A percentile compares a stretch with the other conserved stretches of the same genome.
Conservation (phyloP, 2,797 vertebrate genomes). For the Catamblyrhynchus diadema region DNA sequence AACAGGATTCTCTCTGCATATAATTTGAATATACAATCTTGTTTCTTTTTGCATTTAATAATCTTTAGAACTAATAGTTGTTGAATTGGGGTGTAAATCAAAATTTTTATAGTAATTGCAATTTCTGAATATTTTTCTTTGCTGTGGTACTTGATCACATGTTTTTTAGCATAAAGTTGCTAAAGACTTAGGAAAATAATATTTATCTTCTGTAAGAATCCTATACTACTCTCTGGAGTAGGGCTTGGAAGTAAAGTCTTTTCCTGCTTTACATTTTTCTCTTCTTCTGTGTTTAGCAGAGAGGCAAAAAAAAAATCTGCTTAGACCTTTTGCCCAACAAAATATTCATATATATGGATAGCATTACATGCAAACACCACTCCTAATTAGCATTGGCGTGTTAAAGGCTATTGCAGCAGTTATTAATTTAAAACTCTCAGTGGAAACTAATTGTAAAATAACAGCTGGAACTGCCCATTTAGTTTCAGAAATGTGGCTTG, state of each 20-base stretch:
- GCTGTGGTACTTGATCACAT: not conserved
- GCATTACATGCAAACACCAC: slow-evolving; percentile 40
- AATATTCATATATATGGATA: slow-evolving; percentile 31
- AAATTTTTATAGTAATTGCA: not conserved
- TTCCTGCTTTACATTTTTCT: not conserved
- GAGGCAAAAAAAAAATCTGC: not conserved
- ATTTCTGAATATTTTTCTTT: not conserved
- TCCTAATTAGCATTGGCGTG: slow-evolving; percentile 44
- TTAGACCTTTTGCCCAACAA: slow-evolving; percentile 8
- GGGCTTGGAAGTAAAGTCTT: not conserved
- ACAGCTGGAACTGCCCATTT: slow-evolving; percentile 54
- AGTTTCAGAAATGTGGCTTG: slow-evolving; percentile 35
- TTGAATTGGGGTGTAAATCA: not conserved
- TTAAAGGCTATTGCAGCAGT: slow-evolving; percentile 48
- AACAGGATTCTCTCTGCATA: not conserved
- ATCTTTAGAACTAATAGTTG: not conserved
- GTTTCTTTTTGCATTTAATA: not conserved
- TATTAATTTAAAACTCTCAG: slow-evolving; percentile 54
- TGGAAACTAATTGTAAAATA: slow-evolving; percentile 62
- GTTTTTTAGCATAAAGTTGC: not conserved
- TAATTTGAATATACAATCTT: not conserved
- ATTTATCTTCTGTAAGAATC: not conserved
- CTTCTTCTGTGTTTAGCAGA: not conserved
- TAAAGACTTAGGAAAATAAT: not conserved
- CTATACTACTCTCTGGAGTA: not conserved